phyloP scores from a whole-genome alignment of 2,113 vertebrate genomes.

The Xenopus borealis region DNA sequence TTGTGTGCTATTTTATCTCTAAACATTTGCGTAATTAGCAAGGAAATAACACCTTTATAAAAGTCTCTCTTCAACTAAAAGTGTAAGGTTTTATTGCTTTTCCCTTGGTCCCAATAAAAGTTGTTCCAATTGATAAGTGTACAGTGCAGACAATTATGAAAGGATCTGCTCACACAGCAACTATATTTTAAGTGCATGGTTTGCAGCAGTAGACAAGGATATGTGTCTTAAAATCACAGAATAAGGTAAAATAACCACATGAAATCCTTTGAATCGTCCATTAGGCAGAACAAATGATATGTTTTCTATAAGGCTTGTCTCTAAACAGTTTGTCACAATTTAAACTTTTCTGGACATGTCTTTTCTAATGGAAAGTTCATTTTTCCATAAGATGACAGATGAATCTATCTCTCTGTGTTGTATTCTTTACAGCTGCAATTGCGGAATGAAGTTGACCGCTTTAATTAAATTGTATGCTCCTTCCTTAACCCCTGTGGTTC shows the following conservation, averaged over 20 bases:
- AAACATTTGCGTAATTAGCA: background rate
- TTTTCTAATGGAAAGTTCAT: constrained; percentile 3
- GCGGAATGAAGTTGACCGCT: no score
- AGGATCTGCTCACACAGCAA: background rate
- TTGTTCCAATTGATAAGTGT: background rate
- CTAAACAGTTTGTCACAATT: no score
- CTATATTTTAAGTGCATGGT: background rate
- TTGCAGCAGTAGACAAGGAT: background rate
- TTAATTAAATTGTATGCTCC: no score
- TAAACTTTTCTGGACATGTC: background rate
- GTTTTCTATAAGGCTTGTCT: background rate
- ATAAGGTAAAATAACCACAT: background rate
- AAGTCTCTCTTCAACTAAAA: no score
- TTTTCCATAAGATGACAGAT: constrained; percentile 16
- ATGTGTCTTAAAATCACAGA: background rate
- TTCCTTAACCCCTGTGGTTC: no score
- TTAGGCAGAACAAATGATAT: constrained; percentile 13
- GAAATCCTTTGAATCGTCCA: background rate
- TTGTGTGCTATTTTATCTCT: no score
- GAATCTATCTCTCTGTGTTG: no score
- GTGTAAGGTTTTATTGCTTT: background rate
- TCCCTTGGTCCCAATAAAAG: background rate
- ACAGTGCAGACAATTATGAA: background rate
- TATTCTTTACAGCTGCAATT: no score
- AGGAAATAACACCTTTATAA: no score